Conservation (phyloP, 2,797 vertebrate genomes). For the Natrix natrix region DNA sequence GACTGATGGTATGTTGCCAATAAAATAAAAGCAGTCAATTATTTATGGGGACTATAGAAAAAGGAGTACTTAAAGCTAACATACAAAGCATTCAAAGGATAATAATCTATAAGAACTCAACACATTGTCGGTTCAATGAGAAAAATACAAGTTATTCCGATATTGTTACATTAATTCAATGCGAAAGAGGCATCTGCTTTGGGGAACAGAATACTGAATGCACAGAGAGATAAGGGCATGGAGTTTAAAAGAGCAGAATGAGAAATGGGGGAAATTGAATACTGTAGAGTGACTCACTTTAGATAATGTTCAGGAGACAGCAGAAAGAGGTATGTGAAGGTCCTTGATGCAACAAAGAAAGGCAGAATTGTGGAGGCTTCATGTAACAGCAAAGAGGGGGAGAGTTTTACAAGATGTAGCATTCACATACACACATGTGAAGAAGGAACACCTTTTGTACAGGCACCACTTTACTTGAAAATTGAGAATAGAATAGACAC, state of each 20-base stretch:
- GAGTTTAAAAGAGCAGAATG: background rate
- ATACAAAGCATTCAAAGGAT: background rate
- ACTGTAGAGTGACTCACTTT: background rate
- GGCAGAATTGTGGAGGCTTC: background rate
- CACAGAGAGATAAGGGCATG: background rate
- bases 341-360: background rate
- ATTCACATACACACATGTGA: background rate
- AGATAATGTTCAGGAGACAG: background rate
- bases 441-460: background rate
- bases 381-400: background rate
- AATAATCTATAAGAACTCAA: background rate
- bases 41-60: background rate
- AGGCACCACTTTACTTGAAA: background rate
- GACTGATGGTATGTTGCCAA: background rate
- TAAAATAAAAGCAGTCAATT: background rate
- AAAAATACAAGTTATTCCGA: background rate
- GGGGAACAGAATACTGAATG: background rate
- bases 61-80: background rate
- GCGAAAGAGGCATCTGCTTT: background rate
- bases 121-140: background rate
- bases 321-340: background rate
- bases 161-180: background rate
- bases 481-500: background rate
- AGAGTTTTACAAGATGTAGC: background rate
- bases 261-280: background rate